phyloP scores from a whole-genome alignment of 2,888 invertebrate species.

The Stenurella melanura region DNA sequence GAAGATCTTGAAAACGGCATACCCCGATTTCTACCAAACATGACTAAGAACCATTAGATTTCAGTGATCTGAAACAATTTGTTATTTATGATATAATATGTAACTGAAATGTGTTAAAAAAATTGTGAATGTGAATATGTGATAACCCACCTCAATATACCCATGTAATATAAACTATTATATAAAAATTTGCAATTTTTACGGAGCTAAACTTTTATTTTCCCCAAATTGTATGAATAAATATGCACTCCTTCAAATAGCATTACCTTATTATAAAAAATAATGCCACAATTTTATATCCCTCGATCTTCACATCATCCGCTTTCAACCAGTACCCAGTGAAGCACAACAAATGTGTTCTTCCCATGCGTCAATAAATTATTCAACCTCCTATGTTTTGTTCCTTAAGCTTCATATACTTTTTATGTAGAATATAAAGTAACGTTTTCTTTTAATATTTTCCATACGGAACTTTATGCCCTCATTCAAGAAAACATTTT shows the following conservation, averaged over 20 bases:
- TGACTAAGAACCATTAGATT: no score
- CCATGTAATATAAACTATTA: no score
- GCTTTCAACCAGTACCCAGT: slow-evolving; percentile 29
- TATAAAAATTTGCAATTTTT: no score
- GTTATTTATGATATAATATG: no score
- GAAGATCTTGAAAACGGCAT: no score
- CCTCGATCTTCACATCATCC: slow-evolving; percentile 33
- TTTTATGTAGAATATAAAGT: slow-evolving; percentile 14
- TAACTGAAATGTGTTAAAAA: no score
- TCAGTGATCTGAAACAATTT: no score
- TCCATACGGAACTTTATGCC: neutral
- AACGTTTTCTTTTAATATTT: neutral
- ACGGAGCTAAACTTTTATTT: neutral
- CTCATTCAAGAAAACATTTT: neutral
- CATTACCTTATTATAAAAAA: slow-evolving; percentile 31
- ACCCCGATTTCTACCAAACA: no score
- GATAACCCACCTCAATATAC: no score
- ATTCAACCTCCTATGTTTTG: slow-evolving; percentile 21
- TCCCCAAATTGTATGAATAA: neutral
- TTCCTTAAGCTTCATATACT: slow-evolving; percentile 21
- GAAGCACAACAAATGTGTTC: slow-evolving; percentile 33
- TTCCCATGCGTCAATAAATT: slow-evolving; percentile 31
- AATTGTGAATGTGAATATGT: no score
- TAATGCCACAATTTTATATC: slow-evolving; percentile 28
- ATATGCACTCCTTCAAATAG: slow-evolving; percentile 14